Evolutionary conservation across 2,797 vertebrate genomes (phyloP), one percentile per base, ranked within the genome.

Genomic region (Natrix natrix): DNA sequence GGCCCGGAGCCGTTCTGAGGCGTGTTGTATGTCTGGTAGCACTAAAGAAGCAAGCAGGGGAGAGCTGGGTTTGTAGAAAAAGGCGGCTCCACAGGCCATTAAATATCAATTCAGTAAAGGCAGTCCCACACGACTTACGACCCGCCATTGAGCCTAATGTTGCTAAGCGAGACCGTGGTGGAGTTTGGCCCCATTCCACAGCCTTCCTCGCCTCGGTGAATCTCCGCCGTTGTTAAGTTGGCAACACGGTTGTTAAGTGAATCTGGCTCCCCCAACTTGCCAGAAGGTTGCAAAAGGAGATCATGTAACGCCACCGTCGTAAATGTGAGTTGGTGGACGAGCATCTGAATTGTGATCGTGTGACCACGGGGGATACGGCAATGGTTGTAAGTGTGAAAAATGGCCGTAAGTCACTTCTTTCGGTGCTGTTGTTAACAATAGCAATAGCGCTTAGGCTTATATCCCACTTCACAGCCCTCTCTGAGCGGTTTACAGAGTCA

Each of bases 1-100:
- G 99, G 99, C 0, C 28, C 90, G 0, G 98, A 98, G 87, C 98
- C 98, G 0, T 98, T 98, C 55, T 83, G 91, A 0, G 96, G 96
- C 0, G 94, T 93, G 61, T 99, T 99, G 95, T 99, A 99, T 0
- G 98, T 97, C 0, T 94, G 93, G 91, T 98, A 99, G 94, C 99
- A 99, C 99, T 99, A 95, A 8, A 8, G 57, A 86, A 78, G 17
- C 17, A 32, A 54, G 2, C 22, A 37, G 78, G 5, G 10, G 93
- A 55, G 52, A 0, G 8, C 0, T 0, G 2, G 5, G 0, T 20
- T 56, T 14, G 22, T 28, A 11, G 1, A 24, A 2, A 0, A 12
- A 54, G 4, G 0, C 0, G 0, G 26, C 48, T 37, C 32, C 32
- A 37, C 1, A 37, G 32, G 32, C 32, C 32, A 37, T 37, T 37